Evolutionary conservation across 2,888 invertebrate species (phyloP), one percentile per base, ranked within the genome.

Genomic region (Andrena marginata): DNA sequence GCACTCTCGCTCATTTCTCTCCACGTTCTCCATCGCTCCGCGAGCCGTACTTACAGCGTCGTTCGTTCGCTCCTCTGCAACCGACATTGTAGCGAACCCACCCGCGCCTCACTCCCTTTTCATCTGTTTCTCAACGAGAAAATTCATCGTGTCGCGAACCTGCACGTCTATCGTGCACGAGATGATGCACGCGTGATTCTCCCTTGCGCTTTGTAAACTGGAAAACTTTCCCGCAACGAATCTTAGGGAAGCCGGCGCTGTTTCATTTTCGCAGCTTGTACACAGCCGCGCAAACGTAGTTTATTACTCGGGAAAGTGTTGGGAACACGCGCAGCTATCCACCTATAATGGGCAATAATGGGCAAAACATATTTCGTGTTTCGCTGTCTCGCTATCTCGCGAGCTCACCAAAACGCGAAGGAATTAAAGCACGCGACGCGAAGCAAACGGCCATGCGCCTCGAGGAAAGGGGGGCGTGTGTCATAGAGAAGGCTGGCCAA

Each of bases 141-240:
- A 77, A 75, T 74, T 54, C 78, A 70, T 77, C 72, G 75, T 26
- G 77, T 51, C 73, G 69, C 59, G 49, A 65, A 35, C 69, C 64
- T 54, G 23, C 10, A 56, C 31, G 63, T 68, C 65, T 78, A 74
- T 60, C 23, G 33, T 2, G 59, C 73, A 67, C 49, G 64, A 54
- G 64, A 77, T 69, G 71, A 73, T 51, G 73, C 76, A 33, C 68
- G 69, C 42, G 72, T 85, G 77, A 73, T 82, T 85, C 76, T 77
- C 56, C 49, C 33, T 33, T 60, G 23, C 63, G 56, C 42, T 10
- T 42, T 31, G 63, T 63, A 81, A 75, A 69, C 75, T n/a, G 62
- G 75, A 72, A 75, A 85, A 84, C 73, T 84, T 84, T 64, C 33
- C 75, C 16, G 42, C 51, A 67, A 68, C 73, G 69, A 76, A 84